Percentiles rank a stretch among this genome's conserved stretches.
Evolutionary conservation across 2,113 vertebrate genomes (phyloP).

Genomic region (Morone chrysops): DNA sequence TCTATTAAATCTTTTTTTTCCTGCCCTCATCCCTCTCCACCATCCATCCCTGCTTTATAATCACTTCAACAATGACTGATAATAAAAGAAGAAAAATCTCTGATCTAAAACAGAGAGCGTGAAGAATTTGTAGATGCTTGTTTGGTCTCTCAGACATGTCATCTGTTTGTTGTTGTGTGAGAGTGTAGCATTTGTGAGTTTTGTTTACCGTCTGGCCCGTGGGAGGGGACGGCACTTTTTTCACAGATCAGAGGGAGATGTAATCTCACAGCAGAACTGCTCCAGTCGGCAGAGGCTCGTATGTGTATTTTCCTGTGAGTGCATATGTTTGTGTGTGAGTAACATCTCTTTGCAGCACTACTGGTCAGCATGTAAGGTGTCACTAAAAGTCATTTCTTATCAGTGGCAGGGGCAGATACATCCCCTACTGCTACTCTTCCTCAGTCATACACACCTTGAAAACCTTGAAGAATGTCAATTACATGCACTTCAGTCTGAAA

Average conservation of each 20-base stretch:
- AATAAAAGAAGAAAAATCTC: slow-evolving; percentile 46
- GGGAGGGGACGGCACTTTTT: slow-evolving; percentile 34
- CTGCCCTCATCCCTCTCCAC: slow-evolving; percentile 13
- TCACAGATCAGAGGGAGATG: slow-evolving; percentile 61
- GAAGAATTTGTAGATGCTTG: slow-evolving; percentile 56
- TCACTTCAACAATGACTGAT: slow-evolving; percentile 51
- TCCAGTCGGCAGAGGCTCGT: slow-evolving; percentile 13
- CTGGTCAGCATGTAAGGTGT: slow-evolving; percentile 48
- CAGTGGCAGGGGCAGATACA: slow-evolving; percentile 37
- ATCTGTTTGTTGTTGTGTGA: slow-evolving; percentile 47
- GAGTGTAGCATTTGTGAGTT: slow-evolving; percentile 49
- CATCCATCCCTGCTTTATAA: slow-evolving; percentile 34
- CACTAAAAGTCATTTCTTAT: slow-evolving; percentile 61
- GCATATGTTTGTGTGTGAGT: slow-evolving; percentile 36
- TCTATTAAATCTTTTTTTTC: slow-evolving; percentile 17
- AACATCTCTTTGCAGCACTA: slow-evolving; percentile 25
- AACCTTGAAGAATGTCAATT: slow-evolving; percentile 56
- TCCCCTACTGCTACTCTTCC: slow-evolving; percentile 39
- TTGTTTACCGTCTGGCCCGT: slow-evolving; percentile 47
- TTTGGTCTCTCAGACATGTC: slow-evolving; percentile 49
- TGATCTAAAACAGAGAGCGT: slow-evolving; percentile 52
- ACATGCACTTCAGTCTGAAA: too few species aligned
- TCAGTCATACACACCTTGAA: slow-evolving; percentile 35
- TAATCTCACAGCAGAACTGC: slow-evolving; percentile 47
- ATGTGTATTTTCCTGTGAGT: slow-evolving; percentile 11